phyloP scores from a whole-genome alignment of 1,140 invertebrate genomes.

The Patella vulgata region DNA sequence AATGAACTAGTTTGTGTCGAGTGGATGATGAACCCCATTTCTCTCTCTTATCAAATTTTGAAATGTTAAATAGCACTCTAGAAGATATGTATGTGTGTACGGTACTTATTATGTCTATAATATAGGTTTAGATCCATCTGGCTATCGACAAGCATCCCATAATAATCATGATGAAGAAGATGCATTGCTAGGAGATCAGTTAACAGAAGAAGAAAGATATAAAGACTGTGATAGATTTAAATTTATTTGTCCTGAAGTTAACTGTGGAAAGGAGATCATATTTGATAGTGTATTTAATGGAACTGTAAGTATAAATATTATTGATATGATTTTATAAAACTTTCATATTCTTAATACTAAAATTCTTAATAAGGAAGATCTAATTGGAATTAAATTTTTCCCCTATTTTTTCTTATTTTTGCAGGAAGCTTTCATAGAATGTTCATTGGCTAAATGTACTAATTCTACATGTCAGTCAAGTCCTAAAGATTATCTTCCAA shows the following conservation, averaged over 20 bases:
- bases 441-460: constrained; percentile 45
- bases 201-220: constrained; percentile 78
- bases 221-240: constrained; percentile 75
- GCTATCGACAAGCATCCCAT: constrained; percentile 66
- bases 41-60: too few relatives aligned
- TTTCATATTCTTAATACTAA: too few relatives aligned
- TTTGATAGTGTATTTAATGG: constrained; percentile 63
- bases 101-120: too few relatives aligned
- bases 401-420: neutral
- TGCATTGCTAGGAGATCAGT: constrained; percentile 66
- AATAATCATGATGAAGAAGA: constrained; percentile 70
- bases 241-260: constrained; percentile 62
- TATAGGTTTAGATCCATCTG: constrained; percentile 69
- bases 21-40: too few relatives aligned
- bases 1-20: too few relatives aligned
- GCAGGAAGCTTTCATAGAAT: constrained; percentile 26
- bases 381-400: too few relatives aligned
- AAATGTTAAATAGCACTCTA: too few relatives aligned
- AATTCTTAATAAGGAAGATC: neutral
- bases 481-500: constrained; percentile 74
- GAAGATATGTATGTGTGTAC: too few relatives aligned
- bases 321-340: too few relatives aligned
- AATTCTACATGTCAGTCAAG: constrained; percentile 60
- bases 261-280: constrained; percentile 66
- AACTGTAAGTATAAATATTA: constrained; percentile 49